phyloP scores from a whole-genome alignment of 2,888 invertebrate genomes.

The Heliconius hortense region DNA sequence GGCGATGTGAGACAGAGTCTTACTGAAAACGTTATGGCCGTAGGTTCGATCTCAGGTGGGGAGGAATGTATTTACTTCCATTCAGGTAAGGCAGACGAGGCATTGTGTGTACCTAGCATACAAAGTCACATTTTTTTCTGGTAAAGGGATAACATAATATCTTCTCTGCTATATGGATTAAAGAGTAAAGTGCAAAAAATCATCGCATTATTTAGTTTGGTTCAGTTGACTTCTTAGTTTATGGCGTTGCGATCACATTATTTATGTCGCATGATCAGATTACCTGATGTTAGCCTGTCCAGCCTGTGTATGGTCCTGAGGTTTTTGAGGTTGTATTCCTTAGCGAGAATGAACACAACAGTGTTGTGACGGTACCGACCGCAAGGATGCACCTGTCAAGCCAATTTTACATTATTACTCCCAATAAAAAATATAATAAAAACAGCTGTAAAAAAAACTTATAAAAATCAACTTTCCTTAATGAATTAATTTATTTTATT shows the following conservation, averaged over 20 bases:
- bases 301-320: slow-evolving; percentile 96
- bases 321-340: slow-evolving; percentile 96
- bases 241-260: no score
- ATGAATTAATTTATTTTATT: slow-evolving; percentile 13
- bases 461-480: not conserved
- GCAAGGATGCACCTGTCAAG: slow-evolving; percentile 95
- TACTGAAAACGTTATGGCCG: not conserved
- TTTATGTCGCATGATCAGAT: slow-evolving; percentile 35
- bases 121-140: not conserved
- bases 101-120: not conserved
- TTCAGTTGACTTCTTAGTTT: no score
- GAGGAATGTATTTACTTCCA: no score
- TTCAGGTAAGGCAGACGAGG: not conserved
- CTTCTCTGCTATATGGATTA: not conserved
- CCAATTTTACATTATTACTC: slow-evolving; percentile 32
- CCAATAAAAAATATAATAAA: slow-evolving; percentile 1
- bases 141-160: not conserved
- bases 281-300: slow-evolving; percentile 97
- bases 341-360: slow-evolving; percentile 96
- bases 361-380: slow-evolving; percentile 99
- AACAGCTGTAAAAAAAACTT: not conserved
- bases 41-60: not conserved
- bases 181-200: not conserved
- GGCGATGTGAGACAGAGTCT: no score
- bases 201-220: not conserved